These are phyloP conservation scores for Eufriesea mexicana DNA, from an alignment of 1,140 invertebrate species.

Conservation along the genomic window DNA sequence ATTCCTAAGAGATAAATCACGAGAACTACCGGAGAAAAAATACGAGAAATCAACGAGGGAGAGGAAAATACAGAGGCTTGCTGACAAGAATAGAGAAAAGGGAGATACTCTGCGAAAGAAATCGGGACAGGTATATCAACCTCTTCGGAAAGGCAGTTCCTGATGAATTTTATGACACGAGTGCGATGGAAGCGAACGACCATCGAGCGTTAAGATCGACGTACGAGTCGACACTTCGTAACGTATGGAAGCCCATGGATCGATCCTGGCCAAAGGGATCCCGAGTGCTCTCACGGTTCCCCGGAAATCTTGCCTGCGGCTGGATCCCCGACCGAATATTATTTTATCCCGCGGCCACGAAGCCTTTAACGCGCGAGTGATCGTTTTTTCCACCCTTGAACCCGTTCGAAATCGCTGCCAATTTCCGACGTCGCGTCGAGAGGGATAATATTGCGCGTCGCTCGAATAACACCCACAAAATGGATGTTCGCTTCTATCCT, in stretches of 20 bases:
- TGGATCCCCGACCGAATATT: conserved; percentile 25
- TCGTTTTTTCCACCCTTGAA: conserved; percentile 4
- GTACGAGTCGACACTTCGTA: background rate
- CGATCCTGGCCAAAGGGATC: conserved; percentile 7
- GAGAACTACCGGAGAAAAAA: background rate
- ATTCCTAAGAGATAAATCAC: no score
- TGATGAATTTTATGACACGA: conserved; percentile 33
- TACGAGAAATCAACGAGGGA: background rate
- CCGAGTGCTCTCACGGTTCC: conserved; percentile 17
- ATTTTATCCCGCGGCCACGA: conserved; percentile 12
- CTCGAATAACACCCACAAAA: background rate
- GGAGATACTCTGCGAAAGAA: no score
- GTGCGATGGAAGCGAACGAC: conserved; percentile 21
- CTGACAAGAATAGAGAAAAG: background rate
- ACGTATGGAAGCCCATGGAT: conserved; percentile 23
- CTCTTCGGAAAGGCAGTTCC: background rate
- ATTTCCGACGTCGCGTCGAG: background rate
- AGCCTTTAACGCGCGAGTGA: background rate
- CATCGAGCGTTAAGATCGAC: background rate
- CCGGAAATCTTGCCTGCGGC: conserved; percentile 16
- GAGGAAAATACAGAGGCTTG: background rate
- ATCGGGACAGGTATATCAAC: background rate
- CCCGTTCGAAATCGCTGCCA: conserved; percentile 21
- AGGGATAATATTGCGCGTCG: conserved; percentile 18
- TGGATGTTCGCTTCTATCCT: background rate